Evolutionary conservation across 2,888 invertebrate genomes (phyloP).

Genomic region (Therioaphis trifolii): DNA sequence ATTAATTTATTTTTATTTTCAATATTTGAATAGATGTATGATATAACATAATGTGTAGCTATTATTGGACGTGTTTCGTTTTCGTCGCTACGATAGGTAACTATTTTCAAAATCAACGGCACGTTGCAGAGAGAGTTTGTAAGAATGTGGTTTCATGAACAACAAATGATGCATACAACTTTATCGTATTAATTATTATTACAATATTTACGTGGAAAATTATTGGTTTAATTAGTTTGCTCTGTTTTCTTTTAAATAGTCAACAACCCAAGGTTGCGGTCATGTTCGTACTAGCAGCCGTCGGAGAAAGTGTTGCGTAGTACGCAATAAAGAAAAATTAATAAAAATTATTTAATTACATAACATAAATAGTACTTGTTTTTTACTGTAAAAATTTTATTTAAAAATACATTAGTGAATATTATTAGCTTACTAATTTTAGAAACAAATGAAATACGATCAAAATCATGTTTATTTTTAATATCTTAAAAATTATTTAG

Average conservation of each 20-base stretch:
- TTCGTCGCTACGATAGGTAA: background rate
- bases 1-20: too few species aligned
- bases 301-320: slow-evolving; percentile 38
- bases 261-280: slow-evolving; percentile 50
- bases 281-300: slow-evolving; percentile 33
- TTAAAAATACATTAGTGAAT: background rate
- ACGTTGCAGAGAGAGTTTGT: slow-evolving; percentile 32
- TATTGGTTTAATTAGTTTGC: background rate
- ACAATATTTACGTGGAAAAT: slow-evolving; percentile 7
- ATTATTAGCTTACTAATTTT: background rate
- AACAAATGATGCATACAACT: slow-evolving; percentile 1
- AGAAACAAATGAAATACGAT: background rate
- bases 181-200: slow-evolving; percentile 9
- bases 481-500: background rate
- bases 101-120: slow-evolving; percentile 26
- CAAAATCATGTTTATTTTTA: background rate
- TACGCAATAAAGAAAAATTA: slow-evolving; percentile 17
- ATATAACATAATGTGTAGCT: too few species aligned
- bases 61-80: too few species aligned
- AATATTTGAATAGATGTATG: too few species aligned
- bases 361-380: background rate
- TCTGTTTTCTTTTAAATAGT: slow-evolving; percentile 42
- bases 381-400: background rate
- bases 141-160: slow-evolving; percentile 20
- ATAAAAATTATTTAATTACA: slow-evolving; percentile 45